phyloP scores from a whole-genome alignment of 2,113 vertebrate genomes.

The Heteronetta atricapilla region DNA sequence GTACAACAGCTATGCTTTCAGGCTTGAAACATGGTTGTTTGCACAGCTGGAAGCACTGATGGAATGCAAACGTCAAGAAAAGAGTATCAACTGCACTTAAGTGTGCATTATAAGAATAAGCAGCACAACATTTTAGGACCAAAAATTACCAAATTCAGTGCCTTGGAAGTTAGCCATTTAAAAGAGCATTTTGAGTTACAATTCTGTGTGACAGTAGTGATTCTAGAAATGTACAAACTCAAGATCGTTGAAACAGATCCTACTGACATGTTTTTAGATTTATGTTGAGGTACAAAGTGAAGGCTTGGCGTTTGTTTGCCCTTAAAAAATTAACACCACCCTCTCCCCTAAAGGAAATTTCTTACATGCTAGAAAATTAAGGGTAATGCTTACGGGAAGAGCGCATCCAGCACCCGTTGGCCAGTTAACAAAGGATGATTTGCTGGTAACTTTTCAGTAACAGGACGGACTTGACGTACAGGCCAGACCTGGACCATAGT shows the following conservation, averaged over 20 bases:
- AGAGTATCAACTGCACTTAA: background rate
- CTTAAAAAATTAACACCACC: background rate
- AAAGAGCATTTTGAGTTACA: background rate
- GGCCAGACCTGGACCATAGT: constrained; percentile 98
- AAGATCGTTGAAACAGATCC: background rate
- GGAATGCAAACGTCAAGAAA: background rate
- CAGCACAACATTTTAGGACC: background rate
- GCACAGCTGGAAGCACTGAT: background rate
- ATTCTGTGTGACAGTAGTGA: background rate
- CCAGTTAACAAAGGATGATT: constrained; percentile 95
- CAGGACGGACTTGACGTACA: constrained; percentile 92
- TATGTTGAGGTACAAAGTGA: background rate
- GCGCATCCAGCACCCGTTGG: constrained; percentile 93
- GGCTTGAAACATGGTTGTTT: background rate
- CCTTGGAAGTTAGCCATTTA: background rate
- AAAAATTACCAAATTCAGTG: background rate
- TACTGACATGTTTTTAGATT: background rate
- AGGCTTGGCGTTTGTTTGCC: background rate
- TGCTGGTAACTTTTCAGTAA: constrained; percentile 95
- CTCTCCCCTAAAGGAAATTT: background rate
- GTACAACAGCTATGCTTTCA: background rate
- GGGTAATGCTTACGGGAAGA: constrained; percentile 89
- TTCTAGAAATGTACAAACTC: background rate
- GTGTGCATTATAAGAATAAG: background rate
- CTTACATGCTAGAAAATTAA: background rate